phyloP scores from a whole-genome alignment of 1,140 invertebrate genomes.

The Anoplolepis gracilipes region DNA sequence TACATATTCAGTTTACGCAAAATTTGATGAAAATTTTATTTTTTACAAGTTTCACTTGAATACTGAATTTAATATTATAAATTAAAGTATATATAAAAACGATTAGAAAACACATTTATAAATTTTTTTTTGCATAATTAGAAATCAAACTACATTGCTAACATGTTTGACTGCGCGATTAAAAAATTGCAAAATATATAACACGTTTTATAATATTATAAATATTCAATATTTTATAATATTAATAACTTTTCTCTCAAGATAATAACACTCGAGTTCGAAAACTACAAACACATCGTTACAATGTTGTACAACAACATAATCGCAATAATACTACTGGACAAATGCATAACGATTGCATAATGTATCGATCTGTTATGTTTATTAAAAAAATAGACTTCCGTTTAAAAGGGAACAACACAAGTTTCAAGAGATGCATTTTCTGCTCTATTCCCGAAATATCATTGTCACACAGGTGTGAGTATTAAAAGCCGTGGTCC shows the following conservation, averaged over 20 bases:
- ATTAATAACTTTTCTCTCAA: not conserved
- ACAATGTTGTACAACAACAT: not conserved
- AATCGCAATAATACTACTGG: not conserved
- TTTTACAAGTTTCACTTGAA: not conserved
- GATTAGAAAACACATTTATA: not conserved
- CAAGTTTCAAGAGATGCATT: not conserved
- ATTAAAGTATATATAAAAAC: not conserved
- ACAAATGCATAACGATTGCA: slow-evolving; percentile 1
- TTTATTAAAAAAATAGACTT: slow-evolving; percentile 11
- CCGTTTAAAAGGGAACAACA: slow-evolving; percentile 21
- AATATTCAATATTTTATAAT: not conserved
- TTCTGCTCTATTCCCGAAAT: slow-evolving; percentile 38
- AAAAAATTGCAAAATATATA: not conserved
- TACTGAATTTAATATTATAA: not conserved
- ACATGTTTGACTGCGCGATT: not conserved
- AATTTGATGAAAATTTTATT: not conserved
- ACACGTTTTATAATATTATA: too few relatives aligned
- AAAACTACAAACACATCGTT: too few relatives aligned
- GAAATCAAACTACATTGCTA: too few relatives aligned
- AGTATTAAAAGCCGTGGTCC: slow-evolving; percentile 44
- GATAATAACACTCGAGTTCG: not conserved
- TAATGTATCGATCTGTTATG: not conserved
- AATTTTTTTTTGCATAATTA: not conserved
- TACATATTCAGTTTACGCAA: not conserved
- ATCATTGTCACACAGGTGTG: slow-evolving; percentile 28